A percentile compares a stretch with the other conserved stretches of the same genome.
These are phyloP conservation scores for Calcarius lapponicus DNA, from an alignment of 2,797 vertebrate genomes.

Conservation along the genomic window DNA sequence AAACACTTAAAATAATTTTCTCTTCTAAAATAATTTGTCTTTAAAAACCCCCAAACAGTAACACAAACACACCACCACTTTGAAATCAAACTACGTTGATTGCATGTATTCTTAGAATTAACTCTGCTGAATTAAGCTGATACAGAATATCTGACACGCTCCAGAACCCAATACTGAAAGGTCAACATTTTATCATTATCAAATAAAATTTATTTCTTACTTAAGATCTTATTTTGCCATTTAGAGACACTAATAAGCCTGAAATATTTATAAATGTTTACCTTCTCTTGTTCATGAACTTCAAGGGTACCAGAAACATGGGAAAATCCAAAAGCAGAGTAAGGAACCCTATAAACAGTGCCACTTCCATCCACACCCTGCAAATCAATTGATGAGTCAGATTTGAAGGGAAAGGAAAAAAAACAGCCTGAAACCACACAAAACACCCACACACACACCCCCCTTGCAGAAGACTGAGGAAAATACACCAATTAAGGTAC, in stretches of 20 bases:
- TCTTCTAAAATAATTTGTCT: not conserved
- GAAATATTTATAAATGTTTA: slow-evolving; percentile 56
- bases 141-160: not conserved
- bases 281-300: slow-evolving; percentile 82
- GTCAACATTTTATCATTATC: not conserved
- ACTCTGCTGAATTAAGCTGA: not conserved
- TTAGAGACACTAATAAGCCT: not conserved
- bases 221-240: not conserved
- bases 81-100: not conserved
- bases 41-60: not conserved
- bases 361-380: slow-evolving; percentile 88
- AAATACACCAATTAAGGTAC: not conserved
- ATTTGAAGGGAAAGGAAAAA: not conserved
- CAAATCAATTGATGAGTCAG: slow-evolving; percentile 16
- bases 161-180: not conserved
- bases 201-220: not conserved
- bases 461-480: not conserved
- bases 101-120: not conserved
- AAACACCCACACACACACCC: not conserved
- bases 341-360: slow-evolving; percentile 89
- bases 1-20: not conserved
- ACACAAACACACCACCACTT: not conserved
- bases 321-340: slow-evolving; percentile 89
- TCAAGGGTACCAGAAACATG: slow-evolving; percentile 85
- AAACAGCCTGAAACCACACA: not conserved